Evolutionary conservation across 1,140 invertebrate species (phyloP).

Genomic region (Lordiphosa stackelbergi): DNA sequence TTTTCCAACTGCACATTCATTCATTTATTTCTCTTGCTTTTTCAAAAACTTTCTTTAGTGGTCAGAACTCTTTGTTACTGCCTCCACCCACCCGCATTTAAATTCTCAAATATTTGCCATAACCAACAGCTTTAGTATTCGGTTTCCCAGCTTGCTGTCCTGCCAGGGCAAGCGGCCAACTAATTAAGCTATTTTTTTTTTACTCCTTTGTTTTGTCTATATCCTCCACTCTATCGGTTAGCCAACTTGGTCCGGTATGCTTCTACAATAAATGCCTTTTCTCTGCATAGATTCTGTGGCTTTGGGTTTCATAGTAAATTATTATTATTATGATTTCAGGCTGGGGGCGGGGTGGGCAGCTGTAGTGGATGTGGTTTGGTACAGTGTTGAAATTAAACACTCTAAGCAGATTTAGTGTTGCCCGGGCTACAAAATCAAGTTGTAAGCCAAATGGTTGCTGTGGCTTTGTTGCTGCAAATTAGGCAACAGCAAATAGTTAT

Average conservation of each 20-base stretch:
- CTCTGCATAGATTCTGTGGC: conserved; percentile 39
- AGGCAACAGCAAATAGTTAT: conserved; percentile 58
- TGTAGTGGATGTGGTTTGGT: conserved; percentile 52
- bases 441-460: conserved; percentile 48
- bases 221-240: conserved; percentile 39
- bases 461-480: conserved; percentile 44
- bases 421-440: conserved; percentile 35
- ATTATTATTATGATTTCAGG: conserved; percentile 64
- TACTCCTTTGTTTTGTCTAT: background rate
- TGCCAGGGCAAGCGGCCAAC: conserved; percentile 38
- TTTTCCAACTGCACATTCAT: no score
- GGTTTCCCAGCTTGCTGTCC: background rate
- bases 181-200: conserved; percentile 58
- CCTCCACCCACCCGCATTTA: background rate
- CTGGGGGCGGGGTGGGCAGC: conserved; percentile 15
- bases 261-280: conserved; percentile 6
- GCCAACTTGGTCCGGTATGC: conserved; percentile 22
- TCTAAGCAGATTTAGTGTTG: conserved; percentile 52
- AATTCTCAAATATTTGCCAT: conserved; percentile 45
- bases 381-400: conserved; percentile 63
- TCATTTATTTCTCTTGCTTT: background rate
- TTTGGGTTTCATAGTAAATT: conserved; percentile 64
- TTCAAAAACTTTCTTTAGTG: no score
- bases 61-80: no score
- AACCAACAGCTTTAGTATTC: conserved; percentile 39